Percentiles rank a stretch among this genome's conserved stretches.
Conservation (phyloP, 2,797 vertebrate species). For the Zalophus californianus region DNA sequence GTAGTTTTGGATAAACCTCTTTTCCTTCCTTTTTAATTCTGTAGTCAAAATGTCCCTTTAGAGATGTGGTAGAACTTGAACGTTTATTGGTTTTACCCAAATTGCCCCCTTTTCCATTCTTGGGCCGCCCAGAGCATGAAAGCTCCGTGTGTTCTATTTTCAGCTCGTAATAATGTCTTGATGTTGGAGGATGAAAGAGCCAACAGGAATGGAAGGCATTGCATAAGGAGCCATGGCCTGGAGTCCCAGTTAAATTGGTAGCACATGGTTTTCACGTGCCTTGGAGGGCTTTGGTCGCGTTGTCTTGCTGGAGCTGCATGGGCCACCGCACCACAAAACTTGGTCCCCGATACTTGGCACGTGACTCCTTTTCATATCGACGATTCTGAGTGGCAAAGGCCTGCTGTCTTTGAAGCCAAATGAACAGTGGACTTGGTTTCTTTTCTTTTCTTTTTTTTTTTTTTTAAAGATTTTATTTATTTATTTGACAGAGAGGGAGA, state of each 20-base stretch:
- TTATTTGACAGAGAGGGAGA: no score
- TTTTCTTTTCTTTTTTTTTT: not conserved
- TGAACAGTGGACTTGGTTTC: not conserved
- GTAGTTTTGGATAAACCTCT: not conserved
- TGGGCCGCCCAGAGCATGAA: not conserved
- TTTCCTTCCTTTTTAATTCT: not conserved
- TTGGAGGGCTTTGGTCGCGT: not conserved
- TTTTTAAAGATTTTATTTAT: no score
- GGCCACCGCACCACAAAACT: not conserved
- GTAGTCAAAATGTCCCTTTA: not conserved
- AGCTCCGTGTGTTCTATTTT: slow-evolving; percentile 49
- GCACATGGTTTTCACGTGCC: slow-evolving; percentile 65
- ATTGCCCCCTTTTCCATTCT: not conserved
- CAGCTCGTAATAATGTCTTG: slow-evolving; percentile 63
- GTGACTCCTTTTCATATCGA: not conserved
- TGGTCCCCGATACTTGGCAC: not conserved
- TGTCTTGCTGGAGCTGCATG: not conserved
- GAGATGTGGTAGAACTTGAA: not conserved
- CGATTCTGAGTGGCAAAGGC: not conserved
- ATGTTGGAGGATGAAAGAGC: slow-evolving; percentile 67
- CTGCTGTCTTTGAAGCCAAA: not conserved
- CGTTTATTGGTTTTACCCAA: not conserved
- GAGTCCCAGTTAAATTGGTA: slow-evolving; percentile 57
- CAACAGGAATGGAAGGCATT: slow-evolving; percentile 66
- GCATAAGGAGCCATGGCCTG: slow-evolving; percentile 60